Conservation (phyloP, 2,797 vertebrate genomes). For the Halcyon chelicuti region DNA sequence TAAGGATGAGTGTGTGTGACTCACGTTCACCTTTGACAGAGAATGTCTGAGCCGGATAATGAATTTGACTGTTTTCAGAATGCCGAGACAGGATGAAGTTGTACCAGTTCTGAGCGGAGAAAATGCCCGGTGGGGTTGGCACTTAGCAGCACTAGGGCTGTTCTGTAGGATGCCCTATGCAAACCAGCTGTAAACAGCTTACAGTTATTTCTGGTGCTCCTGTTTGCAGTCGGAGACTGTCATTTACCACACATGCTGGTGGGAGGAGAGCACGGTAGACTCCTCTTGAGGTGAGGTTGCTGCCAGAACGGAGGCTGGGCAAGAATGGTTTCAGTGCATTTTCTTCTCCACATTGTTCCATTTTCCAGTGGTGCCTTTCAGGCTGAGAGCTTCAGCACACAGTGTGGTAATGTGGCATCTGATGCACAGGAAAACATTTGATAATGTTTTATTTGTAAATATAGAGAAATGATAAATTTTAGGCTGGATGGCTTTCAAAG, state of each 20-base stretch:
- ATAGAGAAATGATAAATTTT: not conserved
- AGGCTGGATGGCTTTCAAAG: not conserved
- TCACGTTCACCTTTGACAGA: not conserved
- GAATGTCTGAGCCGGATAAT: not conserved
- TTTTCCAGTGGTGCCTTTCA: not conserved
- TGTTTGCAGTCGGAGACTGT: not conserved
- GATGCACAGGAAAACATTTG: not conserved
- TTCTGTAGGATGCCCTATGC: not conserved
- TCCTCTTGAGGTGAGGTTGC: not conserved
- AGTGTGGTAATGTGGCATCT: not conserved
- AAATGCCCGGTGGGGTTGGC: not conserved
- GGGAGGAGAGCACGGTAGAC: not conserved
- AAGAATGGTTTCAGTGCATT: not conserved
- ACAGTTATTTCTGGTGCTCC: not conserved
- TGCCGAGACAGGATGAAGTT: not conserved
- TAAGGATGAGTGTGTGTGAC: not conserved
- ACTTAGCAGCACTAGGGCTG: not conserved
- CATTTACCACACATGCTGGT: not conserved
- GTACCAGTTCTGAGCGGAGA: not conserved
- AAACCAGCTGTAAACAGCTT: not conserved
- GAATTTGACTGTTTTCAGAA: not conserved
- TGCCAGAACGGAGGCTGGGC: not conserved
- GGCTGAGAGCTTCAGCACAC: not conserved
- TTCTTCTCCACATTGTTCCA: not conserved
- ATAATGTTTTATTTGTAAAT: not conserved